These are phyloP conservation scores for Drosophila subobscura DNA, from an alignment of 1,140 invertebrate species.

Conservation along the genomic window DNA sequence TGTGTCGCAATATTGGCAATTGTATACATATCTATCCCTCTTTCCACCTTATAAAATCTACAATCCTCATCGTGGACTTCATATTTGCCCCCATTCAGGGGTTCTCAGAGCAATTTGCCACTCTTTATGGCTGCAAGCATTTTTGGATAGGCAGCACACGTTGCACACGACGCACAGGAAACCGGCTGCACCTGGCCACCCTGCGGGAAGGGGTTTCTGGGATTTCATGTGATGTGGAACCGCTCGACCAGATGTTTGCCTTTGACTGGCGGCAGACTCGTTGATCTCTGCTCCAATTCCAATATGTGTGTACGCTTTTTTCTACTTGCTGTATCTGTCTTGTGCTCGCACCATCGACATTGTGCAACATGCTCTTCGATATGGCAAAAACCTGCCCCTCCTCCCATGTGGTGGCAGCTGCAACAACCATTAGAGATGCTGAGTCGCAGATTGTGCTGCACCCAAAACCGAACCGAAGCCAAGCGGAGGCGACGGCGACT, in stretches of 20 bases:
- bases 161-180: conserved; percentile 47
- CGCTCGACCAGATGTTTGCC: conserved; percentile 48
- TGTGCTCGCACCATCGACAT: conserved; percentile 49
- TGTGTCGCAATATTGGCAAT: not conserved
- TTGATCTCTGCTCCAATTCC: conserved; percentile 77
- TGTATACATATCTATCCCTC: not conserved
- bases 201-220: not conserved
- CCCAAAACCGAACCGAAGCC: conserved; percentile 34
- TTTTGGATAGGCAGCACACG: conserved; percentile 30
- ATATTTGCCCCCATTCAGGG: conserved; percentile 14
- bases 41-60: conserved; percentile 23
- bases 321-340: conserved; percentile 20
- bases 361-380: conserved; percentile 67
- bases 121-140: conserved; percentile 30
- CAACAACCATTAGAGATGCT: conserved; percentile 35
- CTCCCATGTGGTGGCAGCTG: conserved; percentile 46
- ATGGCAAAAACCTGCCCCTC: conserved; percentile 36
- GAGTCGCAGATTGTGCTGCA: conserved; percentile 60
- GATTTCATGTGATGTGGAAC: conserved; percentile 1
- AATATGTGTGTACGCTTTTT: conserved; percentile 32
- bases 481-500: conserved; percentile 5
- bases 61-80: conserved; percentile 17
- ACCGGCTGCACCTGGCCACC: conserved; percentile 59
- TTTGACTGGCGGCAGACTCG: conserved; percentile 63
- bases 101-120: conserved; percentile 30